Evolutionary conservation across 2,113 vertebrate genomes (phyloP), one percentile per base, ranked within the genome.

Genomic region (Gymnogyps californianus): DNA sequence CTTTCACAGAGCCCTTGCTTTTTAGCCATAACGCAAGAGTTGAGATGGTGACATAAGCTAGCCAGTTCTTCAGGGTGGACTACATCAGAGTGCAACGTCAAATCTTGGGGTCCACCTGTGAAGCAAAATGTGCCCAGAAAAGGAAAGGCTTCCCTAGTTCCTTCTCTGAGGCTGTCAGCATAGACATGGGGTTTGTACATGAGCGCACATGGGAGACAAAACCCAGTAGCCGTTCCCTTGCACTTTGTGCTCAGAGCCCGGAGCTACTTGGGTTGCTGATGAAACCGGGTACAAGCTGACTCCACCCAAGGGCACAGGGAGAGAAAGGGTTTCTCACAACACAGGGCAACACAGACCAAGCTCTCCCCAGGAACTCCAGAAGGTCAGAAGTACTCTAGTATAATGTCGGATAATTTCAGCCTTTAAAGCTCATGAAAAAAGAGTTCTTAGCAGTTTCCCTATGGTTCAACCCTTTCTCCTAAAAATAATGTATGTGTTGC

Each of bases 101-200:
- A 32, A 67, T 47, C n/a, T 44, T 83, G 44, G 19, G n/a, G 28
- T 66, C 52, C 13, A 11, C 31, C 46, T 75, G 51, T 24, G 6
- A 42, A 80, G 13, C 12, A n/a, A 31, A 62, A 34, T 1, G 9
- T 52, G 36, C 49, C n/a, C 28, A 4, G 4, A 13, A 65, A 13
- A 78, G 44, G 52, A 80, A 36, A 38, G 38, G 18, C 49, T 71
- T 55, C 31, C 11, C 8, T 51, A 10, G 32, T 59, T 52, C 24
- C 14, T 87, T 34, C 70, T 70, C 36, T 25, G 86, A 51, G 87
- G 24, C 31, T 76, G 55, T 58, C 29, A 21, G 18, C 64, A 17
- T 13, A 28, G 42, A 32, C 9, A 0, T 9, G 28, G 47, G 26
- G 26, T 40, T 71, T 0, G 2, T 62, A 10, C 16, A 0, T 1